Evolutionary conservation across 2,888 invertebrate genomes (phyloP).

Genomic region (Dynastes tityus): DNA sequence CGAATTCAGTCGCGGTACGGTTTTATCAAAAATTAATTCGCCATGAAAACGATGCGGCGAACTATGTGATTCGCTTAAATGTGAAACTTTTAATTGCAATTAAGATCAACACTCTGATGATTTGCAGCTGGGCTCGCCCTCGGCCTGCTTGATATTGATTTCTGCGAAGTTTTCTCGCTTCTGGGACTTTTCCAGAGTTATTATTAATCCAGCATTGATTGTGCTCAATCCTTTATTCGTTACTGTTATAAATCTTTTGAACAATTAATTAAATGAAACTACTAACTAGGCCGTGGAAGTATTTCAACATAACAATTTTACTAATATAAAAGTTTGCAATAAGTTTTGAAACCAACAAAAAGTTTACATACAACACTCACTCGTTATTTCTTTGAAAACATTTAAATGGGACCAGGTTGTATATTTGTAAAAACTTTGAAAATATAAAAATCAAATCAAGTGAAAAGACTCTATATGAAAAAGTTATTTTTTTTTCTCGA

Average conservation of each 20-base stretch:
- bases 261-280: background rate
- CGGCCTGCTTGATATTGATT: conserved; percentile 60
- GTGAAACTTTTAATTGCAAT: conserved; percentile 54
- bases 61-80: conserved; percentile 46
- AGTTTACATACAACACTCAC: too few species aligned
- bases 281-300: background rate
- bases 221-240: conserved; percentile 49
- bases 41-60: conserved; percentile 39
- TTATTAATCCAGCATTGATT: conserved; percentile 58
- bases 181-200: conserved; percentile 56
- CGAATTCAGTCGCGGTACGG: conserved; percentile 15
- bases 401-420: too few species aligned
- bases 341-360: too few species aligned
- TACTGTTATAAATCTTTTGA: background rate
- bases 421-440: too few species aligned
- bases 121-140: conserved; percentile 57
- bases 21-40: conserved; percentile 46
- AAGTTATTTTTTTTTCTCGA: too few species aligned
- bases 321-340: too few species aligned
- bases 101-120: conserved; percentile 54
- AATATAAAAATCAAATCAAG: too few species aligned
- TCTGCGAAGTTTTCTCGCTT: conserved; percentile 59
- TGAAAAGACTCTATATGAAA: too few species aligned
- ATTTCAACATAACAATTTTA: too few species aligned
- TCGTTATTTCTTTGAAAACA: too few species aligned